phyloP scores from a whole-genome alignment of 2,797 vertebrate genomes.

The Gouania willdenowi region DNA sequence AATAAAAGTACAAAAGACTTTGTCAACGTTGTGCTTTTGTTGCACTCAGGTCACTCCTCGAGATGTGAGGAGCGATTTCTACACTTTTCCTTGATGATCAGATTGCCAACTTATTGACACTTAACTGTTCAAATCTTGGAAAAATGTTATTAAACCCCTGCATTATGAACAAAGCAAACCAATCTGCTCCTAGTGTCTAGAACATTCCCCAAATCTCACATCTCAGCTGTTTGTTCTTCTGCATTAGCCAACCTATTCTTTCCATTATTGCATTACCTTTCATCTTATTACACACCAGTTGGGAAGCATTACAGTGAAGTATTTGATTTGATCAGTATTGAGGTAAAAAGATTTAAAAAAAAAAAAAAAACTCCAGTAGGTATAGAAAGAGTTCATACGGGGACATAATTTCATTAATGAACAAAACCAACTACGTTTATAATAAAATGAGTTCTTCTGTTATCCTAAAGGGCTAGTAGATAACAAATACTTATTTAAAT shows the following conservation, averaged over 20 bases:
- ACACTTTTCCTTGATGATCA: conserved; percentile 19
- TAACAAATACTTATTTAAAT: too few species aligned
- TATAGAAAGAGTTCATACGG: too few species aligned
- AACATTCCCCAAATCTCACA: conserved; percentile 13
- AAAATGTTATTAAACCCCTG: conserved; percentile 37
- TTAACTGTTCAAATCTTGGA: conserved; percentile 28
- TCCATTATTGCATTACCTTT: conserved; percentile 21
- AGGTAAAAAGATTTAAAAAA: too few species aligned
- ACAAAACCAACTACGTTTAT: too few species aligned
- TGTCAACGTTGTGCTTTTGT: conserved; percentile 4
- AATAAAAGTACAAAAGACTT: neutral
- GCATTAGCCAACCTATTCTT: conserved; percentile 21
- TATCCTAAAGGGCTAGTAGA: too few species aligned
- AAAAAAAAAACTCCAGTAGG: conserved; percentile 16
- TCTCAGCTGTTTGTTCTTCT: conserved; percentile 19
- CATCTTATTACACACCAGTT: conserved; percentile 14
- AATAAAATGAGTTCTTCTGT: too few species aligned
- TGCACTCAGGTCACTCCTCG: neutral
- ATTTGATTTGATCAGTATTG: conserved; percentile 25
- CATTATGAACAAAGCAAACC: conserved; percentile 9
- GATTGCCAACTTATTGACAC: conserved; percentile 19
- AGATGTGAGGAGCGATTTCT: conserved; percentile 8
- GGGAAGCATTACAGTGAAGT: conserved; percentile 26
- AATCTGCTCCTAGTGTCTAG: conserved; percentile 35
- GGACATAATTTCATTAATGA: too few species aligned